Base-by-base conservation (phyloP, 35 echinoderm and acorn worm species). In the Patiria miniata region DNA sequence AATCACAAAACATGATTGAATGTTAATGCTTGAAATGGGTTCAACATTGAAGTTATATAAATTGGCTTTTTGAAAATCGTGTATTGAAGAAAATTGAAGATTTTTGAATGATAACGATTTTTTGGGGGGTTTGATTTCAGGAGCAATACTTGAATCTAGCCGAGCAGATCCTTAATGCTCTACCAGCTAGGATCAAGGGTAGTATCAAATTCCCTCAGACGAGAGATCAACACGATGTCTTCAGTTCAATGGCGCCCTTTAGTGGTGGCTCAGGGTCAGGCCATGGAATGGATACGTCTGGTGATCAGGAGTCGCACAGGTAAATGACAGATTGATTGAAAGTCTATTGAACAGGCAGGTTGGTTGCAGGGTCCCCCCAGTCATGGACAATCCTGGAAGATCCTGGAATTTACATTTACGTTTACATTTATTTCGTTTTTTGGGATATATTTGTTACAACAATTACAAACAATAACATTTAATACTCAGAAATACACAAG, bases 161-260 rank as follows among this genome's bases (percentile, higher is more conserved):
- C 15, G 96, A 99, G 77, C 92, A 99, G 52, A 99, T 99, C 78
- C 86, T 99, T 7, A 91, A 99, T 40, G 96, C 96, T 14, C 87
- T 99, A 0, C 96, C 96, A 77, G 96, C 90, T 19, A 86, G 90
- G 5, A 99, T 99, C 89, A 99, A 99, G 83, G 82, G 59, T 34
- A 58, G 53, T 37, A 81, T 87, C 40, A 56, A 86, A 91, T 39
- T 61, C 38, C 86, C 38, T 37, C 38, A 77, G 14, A 39, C 59
- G 15, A 22, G 60, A 51, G 39, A 83, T 60, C n/a, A 47, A 33
- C 85, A 92, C 87, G 77, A 80, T 36, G 53, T 7, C 82, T 58
- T 1, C 30, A 51, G 65, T 19, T 8, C 44, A 78, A 10, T 69
- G 32, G 52, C 47, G 33, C 40, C 36, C 61, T 54, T 14, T 37